Conservation (phyloP, 2,113 vertebrate genomes). For the Rostratula benghalensis region DNA sequence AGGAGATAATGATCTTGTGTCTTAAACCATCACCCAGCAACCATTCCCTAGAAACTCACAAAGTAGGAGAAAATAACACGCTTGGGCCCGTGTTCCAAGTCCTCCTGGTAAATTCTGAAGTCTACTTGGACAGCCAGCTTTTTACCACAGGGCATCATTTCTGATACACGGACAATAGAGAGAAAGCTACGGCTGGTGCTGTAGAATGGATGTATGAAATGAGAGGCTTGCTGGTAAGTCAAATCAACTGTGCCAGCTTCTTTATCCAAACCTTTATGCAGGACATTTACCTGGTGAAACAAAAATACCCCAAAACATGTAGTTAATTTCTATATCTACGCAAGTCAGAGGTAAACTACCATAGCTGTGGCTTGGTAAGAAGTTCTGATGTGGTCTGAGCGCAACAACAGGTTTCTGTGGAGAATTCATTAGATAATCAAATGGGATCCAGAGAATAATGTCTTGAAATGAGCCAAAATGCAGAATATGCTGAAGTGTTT, state of each 20-base stretch:
- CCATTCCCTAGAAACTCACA: constrained; percentile 49
- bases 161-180: not conserved
- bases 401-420: not conserved
- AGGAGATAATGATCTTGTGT: not conserved
- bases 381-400: not conserved
- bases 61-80: constrained; percentile 68
- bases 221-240: constrained; percentile 47
- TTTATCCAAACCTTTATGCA: not conserved
- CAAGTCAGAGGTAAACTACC: not conserved
- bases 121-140: constrained; percentile 49
- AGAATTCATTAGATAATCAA: not conserved
- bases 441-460: not conserved
- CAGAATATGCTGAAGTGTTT: not conserved
- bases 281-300: constrained; percentile 59
- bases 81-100: constrained; percentile 37
- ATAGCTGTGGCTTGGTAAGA: not conserved
- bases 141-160: constrained; percentile 19
- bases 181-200: constrained; percentile 62
- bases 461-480: not conserved
- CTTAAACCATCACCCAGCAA: not conserved
- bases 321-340: not conserved
- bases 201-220: constrained; percentile 55
- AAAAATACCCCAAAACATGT: not conserved
- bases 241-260: not conserved
- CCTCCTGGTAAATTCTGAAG: constrained; percentile 50